Base-by-base conservation (phyloP, 2,797 vertebrate species). In the Buceros bicornis region DNA sequence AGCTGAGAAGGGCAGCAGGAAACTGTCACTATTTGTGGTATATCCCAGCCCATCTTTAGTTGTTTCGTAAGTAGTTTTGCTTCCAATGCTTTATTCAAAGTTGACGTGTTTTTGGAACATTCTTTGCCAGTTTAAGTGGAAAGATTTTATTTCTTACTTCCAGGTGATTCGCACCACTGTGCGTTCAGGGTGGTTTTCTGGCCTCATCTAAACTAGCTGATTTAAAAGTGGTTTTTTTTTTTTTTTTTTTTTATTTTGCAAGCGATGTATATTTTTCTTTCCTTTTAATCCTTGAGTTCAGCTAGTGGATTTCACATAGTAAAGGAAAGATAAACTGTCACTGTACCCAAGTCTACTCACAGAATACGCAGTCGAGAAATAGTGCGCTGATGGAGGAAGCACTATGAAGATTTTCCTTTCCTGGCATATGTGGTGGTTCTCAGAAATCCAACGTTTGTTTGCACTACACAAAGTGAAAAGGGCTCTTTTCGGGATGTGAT, bases 341-440 rank as follows among this genome's bases (percentile, higher is more conserved):
- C 28, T 21, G 43, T 70, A 62, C 82, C 57, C 90, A 3, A 62
- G 28, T 40, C 76, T 66, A 15, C 77, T 60, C 7, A 16, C 12
- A 71, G 91, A 60, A 51, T 56, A 22, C 12, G 17, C 37, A 57
- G 42, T 87, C 93, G 94, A 96, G 95, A 78, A 95, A 95, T 67
- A 96, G 94, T 77, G 93, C 19, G 33, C 84, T 21, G 61, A 48
- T 26, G 67, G 60, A 76, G 33, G 12, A 73, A 95, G 58, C 33
- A 21, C 29, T 69, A 24, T 3, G 65, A 42, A 83, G 19, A 28
- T 64, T 80, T 94, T 92, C 53, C 74, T 95, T 90, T 82, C 64
- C 91, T 56, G 47, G n/a, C 48, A 48, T 22, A 60, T 80, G 90
- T 73, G 91, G 31, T 47, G 74, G 33, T 96, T 96, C 91, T 90